Conservation (phyloP, 2,888 invertebrate genomes). For the Drosophila hamatofila region DNA sequence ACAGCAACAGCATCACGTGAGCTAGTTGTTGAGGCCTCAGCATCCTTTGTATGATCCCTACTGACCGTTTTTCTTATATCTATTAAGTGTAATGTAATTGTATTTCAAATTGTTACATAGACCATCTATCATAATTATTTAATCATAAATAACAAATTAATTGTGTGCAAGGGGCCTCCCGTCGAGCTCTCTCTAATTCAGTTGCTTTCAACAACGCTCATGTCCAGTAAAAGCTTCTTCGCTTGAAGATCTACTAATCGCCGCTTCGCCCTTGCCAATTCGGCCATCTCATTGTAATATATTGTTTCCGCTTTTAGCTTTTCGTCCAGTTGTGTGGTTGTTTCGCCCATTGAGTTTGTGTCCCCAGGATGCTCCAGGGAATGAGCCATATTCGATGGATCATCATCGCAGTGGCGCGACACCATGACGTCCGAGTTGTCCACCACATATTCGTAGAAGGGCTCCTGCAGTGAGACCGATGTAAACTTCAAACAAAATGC, state of each 20-base stretch:
- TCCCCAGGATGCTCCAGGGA: conserved; percentile 49
- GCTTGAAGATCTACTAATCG: conserved; percentile 71
- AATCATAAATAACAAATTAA: conserved; percentile 46
- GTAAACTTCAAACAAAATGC: conserved; percentile 43
- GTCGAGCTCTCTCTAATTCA: background rate
- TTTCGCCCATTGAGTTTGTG: conserved; percentile 51
- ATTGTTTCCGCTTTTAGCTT: conserved; percentile 78
- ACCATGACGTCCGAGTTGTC: conserved; percentile 62
- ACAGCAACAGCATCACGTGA: background rate
- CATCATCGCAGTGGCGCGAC: conserved; percentile 52
- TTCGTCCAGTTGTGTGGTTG: conserved; percentile 69
- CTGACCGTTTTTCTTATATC: background rate
- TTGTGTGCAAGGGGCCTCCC: conserved; percentile 8
- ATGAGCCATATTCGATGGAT: conserved; percentile 43
- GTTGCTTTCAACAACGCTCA: conserved; percentile 64
- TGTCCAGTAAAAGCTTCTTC: conserved; percentile 69
- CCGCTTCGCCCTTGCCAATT: conserved; percentile 73
- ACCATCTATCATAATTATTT: conserved; percentile 36
- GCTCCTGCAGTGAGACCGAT: conserved; percentile 58
- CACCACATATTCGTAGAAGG: conserved; percentile 70
- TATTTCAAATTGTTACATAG: conserved; percentile 50
- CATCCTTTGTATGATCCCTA: no score
- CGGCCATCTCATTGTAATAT: conserved; percentile 79
- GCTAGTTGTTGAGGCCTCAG: background rate
- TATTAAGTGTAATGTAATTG: conserved; percentile 43